Evolutionary conservation across 1,140 invertebrate species (phyloP).

Genomic region (Panulirus ornatus): DNA sequence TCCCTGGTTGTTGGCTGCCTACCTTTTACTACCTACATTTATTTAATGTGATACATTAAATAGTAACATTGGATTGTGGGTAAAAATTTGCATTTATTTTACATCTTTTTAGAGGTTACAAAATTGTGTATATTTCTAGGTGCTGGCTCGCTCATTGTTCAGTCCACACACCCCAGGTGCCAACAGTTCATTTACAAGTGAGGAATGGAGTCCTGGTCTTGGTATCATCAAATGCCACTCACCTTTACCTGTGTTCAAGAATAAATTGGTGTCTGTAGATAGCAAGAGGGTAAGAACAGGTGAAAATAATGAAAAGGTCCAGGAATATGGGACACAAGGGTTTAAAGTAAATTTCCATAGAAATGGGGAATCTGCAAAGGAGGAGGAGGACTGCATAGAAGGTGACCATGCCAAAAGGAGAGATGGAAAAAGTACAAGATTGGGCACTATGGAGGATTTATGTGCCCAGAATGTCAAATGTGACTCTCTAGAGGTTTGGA

Average conservation of each 20-base stretch:
- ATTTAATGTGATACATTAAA: too few species aligned
- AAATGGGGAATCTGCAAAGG: not conserved
- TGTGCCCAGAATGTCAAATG: not conserved
- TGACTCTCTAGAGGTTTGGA: not conserved
- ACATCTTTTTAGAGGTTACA: not conserved
- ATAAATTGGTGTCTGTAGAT: not conserved
- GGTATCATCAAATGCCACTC: conserved; percentile 32
- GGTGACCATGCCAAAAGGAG: not conserved
- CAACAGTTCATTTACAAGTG: not conserved
- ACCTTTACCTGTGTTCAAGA: conserved; percentile 22
- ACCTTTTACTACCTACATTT: too few species aligned
- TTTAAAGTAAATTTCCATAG: not conserved
- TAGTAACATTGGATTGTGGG: too few species aligned
- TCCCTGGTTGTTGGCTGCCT: too few species aligned
- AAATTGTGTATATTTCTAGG: not conserved
- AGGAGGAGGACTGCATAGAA: not conserved
- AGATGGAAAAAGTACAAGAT: not conserved
- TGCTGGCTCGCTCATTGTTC: conserved; percentile 41
- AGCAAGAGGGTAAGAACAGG: not conserved
- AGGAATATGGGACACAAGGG: conserved; percentile 4
- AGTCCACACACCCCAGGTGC: not conserved
- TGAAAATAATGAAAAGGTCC: not conserved
- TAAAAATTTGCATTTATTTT: not conserved
- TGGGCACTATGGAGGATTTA: not conserved
- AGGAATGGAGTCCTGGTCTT: conserved; percentile 19